Conservation (phyloP, 2,888 invertebrate genomes). For the Melanostoma scalare region DNA sequence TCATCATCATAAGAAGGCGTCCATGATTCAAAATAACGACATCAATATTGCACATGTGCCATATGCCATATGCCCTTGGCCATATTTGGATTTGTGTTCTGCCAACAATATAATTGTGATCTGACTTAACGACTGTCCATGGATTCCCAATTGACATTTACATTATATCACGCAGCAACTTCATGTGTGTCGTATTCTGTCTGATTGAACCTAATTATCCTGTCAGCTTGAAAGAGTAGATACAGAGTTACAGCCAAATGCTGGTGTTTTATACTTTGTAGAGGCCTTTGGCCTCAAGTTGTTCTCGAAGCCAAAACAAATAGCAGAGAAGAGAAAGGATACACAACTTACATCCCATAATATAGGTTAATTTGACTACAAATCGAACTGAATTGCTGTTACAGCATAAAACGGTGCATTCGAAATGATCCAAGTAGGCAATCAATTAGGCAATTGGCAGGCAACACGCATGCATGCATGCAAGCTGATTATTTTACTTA, state of each 20-base stretch:
- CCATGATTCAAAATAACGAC: too few relatives aligned
- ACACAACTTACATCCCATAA: conserved; percentile 4
- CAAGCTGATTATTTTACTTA: conserved; percentile 38
- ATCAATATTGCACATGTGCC: too few relatives aligned
- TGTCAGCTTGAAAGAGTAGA: conserved; percentile 20
- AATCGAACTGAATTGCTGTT: conserved; percentile 35
- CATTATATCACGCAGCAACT: conserved; percentile 17
- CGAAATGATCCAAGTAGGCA: conserved; percentile 39
- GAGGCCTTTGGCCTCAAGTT: not conserved
- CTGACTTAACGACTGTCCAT: conserved; percentile 10
- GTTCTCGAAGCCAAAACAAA: not conserved
- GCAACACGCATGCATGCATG: conserved; percentile 55
- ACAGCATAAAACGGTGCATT: conserved; percentile 31
- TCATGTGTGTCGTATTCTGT: conserved; percentile 29
- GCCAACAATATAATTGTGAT: not conserved
- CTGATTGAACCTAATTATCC: conserved; percentile 46
- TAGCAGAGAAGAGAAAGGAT: conserved; percentile 45
- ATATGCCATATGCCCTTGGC: not conserved
- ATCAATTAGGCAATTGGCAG: conserved; percentile 60
- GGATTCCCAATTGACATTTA: conserved; percentile 25
- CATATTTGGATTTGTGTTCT: not conserved
- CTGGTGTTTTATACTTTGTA: not conserved
- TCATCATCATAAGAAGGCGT: too few relatives aligned
- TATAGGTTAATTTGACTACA: conserved; percentile 37
- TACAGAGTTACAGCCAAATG: not conserved